Percentiles rank a stretch among this genome's conserved stretches.
Conservation (phyloP, 1,140 invertebrate genomes). For the Apis mellifera region Amel_HAv3.1 CM009933.2:2056001-2056500, state of each 20-base stretch:
- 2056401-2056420: no score
- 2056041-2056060: neutral
- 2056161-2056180: constrained; percentile 55
- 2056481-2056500: no score
- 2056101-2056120: constrained; percentile 42
- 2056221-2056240: constrained; percentile 45
- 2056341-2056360: constrained; percentile 59
- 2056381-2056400: constrained; percentile 37
- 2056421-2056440: no score
- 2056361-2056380: constrained; percentile 7
- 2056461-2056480: no score
- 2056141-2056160: constrained; percentile 53
- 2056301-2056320: constrained; percentile 57
- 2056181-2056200: constrained; percentile 50
- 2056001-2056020: neutral
- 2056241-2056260: neutral
- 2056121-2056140: constrained; percentile 65
- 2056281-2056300: constrained; percentile 19
- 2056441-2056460: no score
- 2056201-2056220: constrained; percentile 44
- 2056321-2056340: constrained; percentile 64
- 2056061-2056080: constrained; percentile 13
- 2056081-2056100: neutral
- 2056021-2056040: neutral
- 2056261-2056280: neutral